Percentiles rank a stretch among this genome's conserved stretches.
These are phyloP conservation scores for Hyphantria cunea DNA, from an alignment of 1,140 invertebrate genomes.

Conservation along the genomic window DNA sequence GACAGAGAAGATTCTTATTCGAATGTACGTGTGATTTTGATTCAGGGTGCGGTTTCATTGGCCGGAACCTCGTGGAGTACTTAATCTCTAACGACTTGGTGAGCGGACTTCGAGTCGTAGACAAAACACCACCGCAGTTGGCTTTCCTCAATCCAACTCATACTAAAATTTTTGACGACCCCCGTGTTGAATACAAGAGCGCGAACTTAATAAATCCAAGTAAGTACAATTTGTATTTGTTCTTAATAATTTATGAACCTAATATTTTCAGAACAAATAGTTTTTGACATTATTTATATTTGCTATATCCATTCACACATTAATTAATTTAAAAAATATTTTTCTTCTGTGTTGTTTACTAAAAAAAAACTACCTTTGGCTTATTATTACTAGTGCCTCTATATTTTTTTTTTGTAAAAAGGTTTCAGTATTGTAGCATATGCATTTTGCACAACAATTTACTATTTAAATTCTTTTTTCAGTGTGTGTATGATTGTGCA, in stretches of 20 bases:
- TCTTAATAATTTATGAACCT: not conserved
- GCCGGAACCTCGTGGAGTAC: conserved; percentile 92
- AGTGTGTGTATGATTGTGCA: too few relatives aligned
- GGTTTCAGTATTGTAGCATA: too few relatives aligned
- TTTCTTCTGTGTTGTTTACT: too few relatives aligned
- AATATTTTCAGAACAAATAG: too few relatives aligned
- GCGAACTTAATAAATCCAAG: conserved; percentile 94
- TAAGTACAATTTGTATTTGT: conserved; percentile 83
- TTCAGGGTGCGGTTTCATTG: conserved; percentile 95
- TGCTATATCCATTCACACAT: too few relatives aligned
- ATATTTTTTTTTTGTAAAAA: too few relatives aligned
- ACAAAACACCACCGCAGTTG: conserved; percentile 95
- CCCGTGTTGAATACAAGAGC: conserved; percentile 93
- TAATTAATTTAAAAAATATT: too few relatives aligned
- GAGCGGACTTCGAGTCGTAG: conserved; percentile 89
- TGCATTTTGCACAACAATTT: too few relatives aligned
- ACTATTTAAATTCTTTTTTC: too few relatives aligned
- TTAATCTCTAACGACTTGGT: conserved; percentile 90
- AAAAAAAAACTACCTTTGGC: too few relatives aligned
- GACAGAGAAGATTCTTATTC: conserved; percentile 57
- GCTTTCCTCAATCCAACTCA: conserved; percentile 93
- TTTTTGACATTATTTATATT: too few relatives aligned
- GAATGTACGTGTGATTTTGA: conserved; percentile 47
- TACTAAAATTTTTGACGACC: conserved; percentile 85
- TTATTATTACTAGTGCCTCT: too few relatives aligned